Evolutionary conservation across 2,888 invertebrate genomes (phyloP), one percentile per base, ranked within the genome.

Genomic region (Epirrhoe alternata): DNA sequence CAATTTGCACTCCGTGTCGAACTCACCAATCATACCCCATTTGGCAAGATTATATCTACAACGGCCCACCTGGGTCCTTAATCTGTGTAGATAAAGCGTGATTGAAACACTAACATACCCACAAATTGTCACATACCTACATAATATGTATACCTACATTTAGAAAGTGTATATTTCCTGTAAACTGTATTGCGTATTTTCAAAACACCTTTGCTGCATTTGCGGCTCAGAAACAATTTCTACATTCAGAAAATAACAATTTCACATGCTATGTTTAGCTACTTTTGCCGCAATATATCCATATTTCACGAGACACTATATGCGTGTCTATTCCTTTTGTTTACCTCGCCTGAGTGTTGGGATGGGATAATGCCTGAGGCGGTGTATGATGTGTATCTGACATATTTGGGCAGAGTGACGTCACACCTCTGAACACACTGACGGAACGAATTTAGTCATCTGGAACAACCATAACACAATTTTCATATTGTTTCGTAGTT

Each of bases 301-400:
- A 42, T 42, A 42, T 42, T 42, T 42, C 38, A 42, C 38, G 38
- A 42, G 38, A 42, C 2, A 12, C 12, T 5, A 3, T 31, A 12
- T 42, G 38, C 12, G 12, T 42, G 38, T 12, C n/a, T 57, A 49
- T 63, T 60, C 51, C 38, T 24, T 67, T 60, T 67, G 60, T 67
- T 61, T 55, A 51, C 35, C n/a, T 60, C 50, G 42, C 52, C 38
- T 51, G 59, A 58, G 59, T 24, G 55, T 47, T 24, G 31, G 61
- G 57, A 35, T 58, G 61, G 50, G 33, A 60, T 49, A 60, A 63
- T 49, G 67, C 59, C 52, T 3, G n/a, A 42, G 56, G 63, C 56
- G 54, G 30, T 7, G 45, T 64, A 60, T 30, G 63, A 55, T 53
- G 30, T 47, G 31, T 52, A 24, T 50, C 55, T 51, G 55, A 42